Evolutionary conservation across 2,888 invertebrate genomes (phyloP).

Genomic region (Scaptomyza parva): DNA sequence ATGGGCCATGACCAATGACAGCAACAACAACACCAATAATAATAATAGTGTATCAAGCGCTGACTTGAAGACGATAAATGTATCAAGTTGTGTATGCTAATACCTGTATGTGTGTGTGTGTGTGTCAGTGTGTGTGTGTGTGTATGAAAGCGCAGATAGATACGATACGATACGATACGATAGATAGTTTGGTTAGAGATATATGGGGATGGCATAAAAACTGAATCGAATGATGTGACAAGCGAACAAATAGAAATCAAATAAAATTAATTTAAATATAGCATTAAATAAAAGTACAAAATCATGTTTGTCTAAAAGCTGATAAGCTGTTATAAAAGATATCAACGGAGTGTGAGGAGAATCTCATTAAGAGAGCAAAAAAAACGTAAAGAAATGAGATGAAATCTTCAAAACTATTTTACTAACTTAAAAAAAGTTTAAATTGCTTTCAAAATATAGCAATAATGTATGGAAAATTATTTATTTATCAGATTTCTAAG

Average conservation of each 20-base stretch:
- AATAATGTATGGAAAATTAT: too few relatives aligned
- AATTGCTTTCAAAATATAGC: too few relatives aligned
- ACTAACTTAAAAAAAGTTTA: too few relatives aligned
- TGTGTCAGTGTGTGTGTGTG: conserved; percentile 12
- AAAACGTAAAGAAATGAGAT: too few relatives aligned
- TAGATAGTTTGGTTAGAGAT: conserved; percentile 21
- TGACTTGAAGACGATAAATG: conserved; percentile 37
- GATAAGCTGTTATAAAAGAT: conserved; percentile 7
- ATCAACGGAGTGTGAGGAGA: too few relatives aligned
- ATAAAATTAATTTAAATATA: conserved; percentile 72
- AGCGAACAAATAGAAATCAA: conserved; percentile 58
- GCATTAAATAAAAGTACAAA: conserved; percentile 73
- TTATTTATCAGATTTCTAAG: too few relatives aligned
- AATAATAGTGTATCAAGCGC: conserved; percentile 1
- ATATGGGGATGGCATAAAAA: conserved; percentile 16
- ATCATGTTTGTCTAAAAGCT: conserved; percentile 70
- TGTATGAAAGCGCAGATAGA: conserved; percentile 7
- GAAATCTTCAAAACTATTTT: too few relatives aligned
- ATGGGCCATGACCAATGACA: conserved; percentile 52
- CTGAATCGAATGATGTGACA: conserved; percentile 35
- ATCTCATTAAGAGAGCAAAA: too few relatives aligned
- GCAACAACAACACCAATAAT: conserved; percentile 14
- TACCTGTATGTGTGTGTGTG: conserved; percentile 34
- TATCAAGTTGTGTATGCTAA: conserved; percentile 62
- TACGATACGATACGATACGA: conserved; percentile 32